Evolutionary conservation across 2,888 invertebrate genomes (phyloP), one percentile per base, ranked within the genome.

Genomic region (Mythimna vitellina): DNA sequence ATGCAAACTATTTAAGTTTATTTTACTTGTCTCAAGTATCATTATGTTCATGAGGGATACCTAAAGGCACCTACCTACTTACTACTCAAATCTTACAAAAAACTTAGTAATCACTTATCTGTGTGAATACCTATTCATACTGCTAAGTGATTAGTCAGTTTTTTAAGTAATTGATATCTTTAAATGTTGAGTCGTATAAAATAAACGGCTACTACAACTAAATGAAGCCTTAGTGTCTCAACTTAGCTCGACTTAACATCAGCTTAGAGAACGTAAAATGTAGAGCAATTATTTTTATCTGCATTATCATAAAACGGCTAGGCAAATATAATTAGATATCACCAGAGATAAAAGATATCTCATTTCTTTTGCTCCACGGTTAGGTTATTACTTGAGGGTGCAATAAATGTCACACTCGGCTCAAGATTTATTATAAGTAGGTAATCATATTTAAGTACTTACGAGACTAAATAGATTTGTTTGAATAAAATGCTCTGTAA

Each of bases 321-420:
- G 3, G 20, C 57, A 62, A 61, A 51, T 72, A 42, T 32, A 62
- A 62, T 57, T 53, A 57, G 51, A 73, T 46, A 38, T 38, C 46
- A 35, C 32, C n/a, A 14, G 42, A 73, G 35, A 73, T 73, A 78
- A 57, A 58, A 73, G 32, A 61, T 56, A 73, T 51, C 60, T 73
- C 65, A 73, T 79, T 79, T 73, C 60, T 65, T 76, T 76, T 65
- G n/a, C 80, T 73, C 65, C 29, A 65, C 46, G 60, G 54, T 73
- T 61, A 56, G 42, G 73, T 65, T 72, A 78, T 78, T 64, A 78
- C 58, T 78, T 56, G 42, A n/a, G 60, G 51, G 35, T 73, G 65
- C 80, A 80, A 76, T 76, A 80, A 76, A 73, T 80, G 76, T 80
- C 80, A 65, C 74, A 80, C 65, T 76, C 51, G 9, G 42, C 49